Base-by-base conservation (phyloP, 2,888 invertebrate genomes). In the Zelleria hepariella region DNA sequence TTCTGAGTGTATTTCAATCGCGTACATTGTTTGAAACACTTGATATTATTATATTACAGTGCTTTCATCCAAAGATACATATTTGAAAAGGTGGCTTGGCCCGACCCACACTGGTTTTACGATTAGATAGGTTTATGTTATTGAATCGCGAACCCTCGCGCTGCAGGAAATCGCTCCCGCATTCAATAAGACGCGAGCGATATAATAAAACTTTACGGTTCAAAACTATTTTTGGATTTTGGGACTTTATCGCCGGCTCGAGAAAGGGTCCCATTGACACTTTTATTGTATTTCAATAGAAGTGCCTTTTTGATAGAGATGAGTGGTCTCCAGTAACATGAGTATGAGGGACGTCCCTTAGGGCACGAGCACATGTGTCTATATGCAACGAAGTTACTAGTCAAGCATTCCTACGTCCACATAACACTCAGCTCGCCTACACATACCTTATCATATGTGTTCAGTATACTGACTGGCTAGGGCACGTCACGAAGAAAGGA, bases 181-280 rank as follows among this genome's bases (percentile, higher is more conserved):
- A 83, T 83, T 81, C 78, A 82, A 80, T 79, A 79, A 78, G 75
- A 74, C 71, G 71, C 68, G 69, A 56, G 67, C 68, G 67, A 67
- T 68, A 66, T 64, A 64, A 51, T 51, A 58, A 73, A 77, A 80
- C 68, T 82, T 80, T 68, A 62, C 58, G 74, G 74, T 75, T 76
- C 47, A 75, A 77, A 81, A 77, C 79, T 74, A 75, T 80, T 78
- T 77, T 76, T 72, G 73, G 68, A 69, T 70, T 69, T 69, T 61
- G 66, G 68, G 67, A 65, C 66, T 53, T 23, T 23, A 23, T 53
- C 25, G 53, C 10, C 24, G 15, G 24, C 10, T 53, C 10, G 10
- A n/a, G 24, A 53, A 53, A 24, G 15, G 21, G 21, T 53, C 24
- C 24, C 15, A 49, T 49, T 21, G 32, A 42, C 32, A 42, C 32